Conservation (phyloP, 2,888 invertebrate genomes). For the Physocephala rufipes region DNA sequence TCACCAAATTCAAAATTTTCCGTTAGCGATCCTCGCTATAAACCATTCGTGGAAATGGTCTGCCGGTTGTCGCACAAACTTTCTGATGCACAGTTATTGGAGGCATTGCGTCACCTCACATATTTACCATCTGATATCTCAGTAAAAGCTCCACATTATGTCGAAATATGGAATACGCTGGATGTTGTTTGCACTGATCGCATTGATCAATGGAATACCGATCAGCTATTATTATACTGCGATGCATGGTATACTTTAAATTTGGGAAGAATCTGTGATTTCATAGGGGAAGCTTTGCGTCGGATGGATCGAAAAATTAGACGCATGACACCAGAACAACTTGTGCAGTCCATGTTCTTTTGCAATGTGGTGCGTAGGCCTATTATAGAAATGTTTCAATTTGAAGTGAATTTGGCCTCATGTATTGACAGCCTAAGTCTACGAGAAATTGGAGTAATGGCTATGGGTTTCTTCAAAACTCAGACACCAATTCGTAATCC, state of each 20-base stretch:
- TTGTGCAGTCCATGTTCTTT: conserved; percentile 76
- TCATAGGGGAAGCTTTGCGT: conserved; percentile 68
- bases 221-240: conserved; percentile 70
- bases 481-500: conserved; percentile 71
- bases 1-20: conserved; percentile 45
- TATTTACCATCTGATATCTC: conserved; percentile 69
- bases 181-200: conserved; percentile 72
- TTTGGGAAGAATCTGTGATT: conserved; percentile 69
- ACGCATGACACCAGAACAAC: conserved; percentile 70
- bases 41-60: conserved; percentile 50
- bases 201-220: conserved; percentile 67
- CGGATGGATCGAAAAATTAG: conserved; percentile 70
- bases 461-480: conserved; percentile 82
- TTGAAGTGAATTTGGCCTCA: conserved; percentile 70
- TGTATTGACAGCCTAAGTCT: conserved; percentile 69
- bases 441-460: conserved; percentile 76
- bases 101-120: conserved; percentile 68
- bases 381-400: conserved; percentile 72
- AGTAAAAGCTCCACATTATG: conserved; percentile 70
- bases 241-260: conserved; percentile 74
- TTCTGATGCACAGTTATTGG: conserved; percentile 69
- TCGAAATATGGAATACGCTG: conserved; percentile 74
- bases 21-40: conserved; percentile 55
- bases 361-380: conserved; percentile 71
- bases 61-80: conserved; percentile 69